Evolutionary conservation across 2,113 vertebrate species (phyloP).

Genomic region (Pardalotus punctatus): DNA sequence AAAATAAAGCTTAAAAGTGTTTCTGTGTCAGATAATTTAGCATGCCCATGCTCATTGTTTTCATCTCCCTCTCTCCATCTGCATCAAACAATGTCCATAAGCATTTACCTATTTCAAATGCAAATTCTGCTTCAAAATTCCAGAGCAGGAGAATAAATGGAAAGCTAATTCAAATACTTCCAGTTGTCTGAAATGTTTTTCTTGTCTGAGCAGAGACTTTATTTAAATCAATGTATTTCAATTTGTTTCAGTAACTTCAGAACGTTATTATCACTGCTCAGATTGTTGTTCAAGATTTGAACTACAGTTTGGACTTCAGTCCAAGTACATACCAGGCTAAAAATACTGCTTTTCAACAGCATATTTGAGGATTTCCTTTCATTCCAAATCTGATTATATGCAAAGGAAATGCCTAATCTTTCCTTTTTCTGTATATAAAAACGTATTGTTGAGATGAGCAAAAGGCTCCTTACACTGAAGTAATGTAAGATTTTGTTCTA

Average conservation of each 20-base stretch:
- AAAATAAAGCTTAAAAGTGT: background rate
- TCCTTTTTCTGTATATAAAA: background rate
- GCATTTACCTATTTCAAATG: background rate
- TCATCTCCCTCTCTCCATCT: background rate
- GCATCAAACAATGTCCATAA: background rate
- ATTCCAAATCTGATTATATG: background rate
- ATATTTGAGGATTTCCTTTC: background rate
- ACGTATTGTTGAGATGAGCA: background rate
- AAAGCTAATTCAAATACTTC: background rate
- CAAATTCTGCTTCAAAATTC: background rate
- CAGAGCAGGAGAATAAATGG: background rate
- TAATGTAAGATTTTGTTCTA: background rate
- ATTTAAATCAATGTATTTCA: background rate
- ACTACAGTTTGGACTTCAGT: background rate
- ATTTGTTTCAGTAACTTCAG: background rate
- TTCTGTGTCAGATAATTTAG: background rate
- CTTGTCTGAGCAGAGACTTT: background rate
- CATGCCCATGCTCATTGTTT: background rate
- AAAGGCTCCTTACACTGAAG: background rate
- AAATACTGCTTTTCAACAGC: background rate
- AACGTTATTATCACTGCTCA: background rate
- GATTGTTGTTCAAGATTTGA: background rate
- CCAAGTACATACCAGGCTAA: background rate
- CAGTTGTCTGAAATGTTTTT: background rate
- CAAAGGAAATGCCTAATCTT: background rate